Evolutionary conservation across 2,797 vertebrate species (phyloP).

Genomic region (Phoeniculus purpureus): DNA sequence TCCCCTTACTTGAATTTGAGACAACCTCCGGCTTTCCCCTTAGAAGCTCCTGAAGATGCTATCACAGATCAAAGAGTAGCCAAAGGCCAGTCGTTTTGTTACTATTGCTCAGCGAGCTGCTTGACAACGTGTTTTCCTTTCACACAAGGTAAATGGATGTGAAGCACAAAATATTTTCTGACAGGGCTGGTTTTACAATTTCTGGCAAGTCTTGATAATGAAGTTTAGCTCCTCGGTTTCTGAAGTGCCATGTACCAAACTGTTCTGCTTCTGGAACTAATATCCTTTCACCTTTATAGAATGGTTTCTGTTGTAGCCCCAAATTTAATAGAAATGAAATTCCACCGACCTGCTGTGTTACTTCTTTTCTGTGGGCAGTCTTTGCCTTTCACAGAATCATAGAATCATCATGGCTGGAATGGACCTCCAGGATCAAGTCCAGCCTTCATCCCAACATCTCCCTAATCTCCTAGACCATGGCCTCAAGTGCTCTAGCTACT

Average conservation of each 20-base stretch:
- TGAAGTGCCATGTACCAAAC: background rate
- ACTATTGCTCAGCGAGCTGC: slow-evolving; percentile 27
- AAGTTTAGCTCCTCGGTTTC: background rate
- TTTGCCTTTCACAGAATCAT: background rate
- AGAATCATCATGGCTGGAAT: too few species aligned
- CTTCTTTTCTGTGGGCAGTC: background rate
- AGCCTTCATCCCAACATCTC: too few species aligned
- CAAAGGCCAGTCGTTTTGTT: slow-evolving; percentile 28
- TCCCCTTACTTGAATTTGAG: background rate
- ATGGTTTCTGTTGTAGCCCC: background rate
- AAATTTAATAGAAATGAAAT: background rate
- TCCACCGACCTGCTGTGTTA: background rate
- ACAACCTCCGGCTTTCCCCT: slow-evolving; percentile 18
- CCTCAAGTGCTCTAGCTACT: too few species aligned
- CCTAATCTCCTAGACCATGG: too few species aligned
- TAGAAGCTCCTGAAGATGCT: background rate
- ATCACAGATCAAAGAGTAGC: slow-evolving; percentile 38
- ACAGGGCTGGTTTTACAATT: background rate
- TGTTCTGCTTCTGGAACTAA: background rate
- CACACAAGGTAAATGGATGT: background rate
- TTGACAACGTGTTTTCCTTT: slow-evolving; percentile 32
- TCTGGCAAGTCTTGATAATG: background rate
- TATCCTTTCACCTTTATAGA: background rate
- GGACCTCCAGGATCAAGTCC: too few species aligned
- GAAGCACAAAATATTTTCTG: background rate